Base-by-base conservation (phyloP, 2,797 vertebrate species). In the Bufotes viridis region DNA sequence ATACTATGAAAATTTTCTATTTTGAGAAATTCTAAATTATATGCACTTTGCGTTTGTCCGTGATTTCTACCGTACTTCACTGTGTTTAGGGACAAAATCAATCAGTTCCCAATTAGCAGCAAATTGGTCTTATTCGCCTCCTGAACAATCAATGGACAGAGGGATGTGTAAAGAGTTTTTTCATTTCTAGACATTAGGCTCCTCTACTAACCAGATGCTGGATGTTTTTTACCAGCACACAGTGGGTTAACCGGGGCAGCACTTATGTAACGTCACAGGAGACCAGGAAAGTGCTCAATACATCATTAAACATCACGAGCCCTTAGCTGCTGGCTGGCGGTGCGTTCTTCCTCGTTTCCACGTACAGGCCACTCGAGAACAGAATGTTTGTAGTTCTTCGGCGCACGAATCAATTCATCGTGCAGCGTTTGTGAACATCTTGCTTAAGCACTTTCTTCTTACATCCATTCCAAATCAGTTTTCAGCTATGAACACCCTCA, bases 231-330 rank as follows among this genome's bases (percentile, higher is more conserved):
- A 42, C 70, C 53, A 29, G 74, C 55, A 22, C 53, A 63, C 20
- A 63, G 81, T 18, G 57, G 65, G 78, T 88, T 81, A 88, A 53
- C 11, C 22, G 69, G n/a, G 70, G 29, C n/a, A 34, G 22, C 78
- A 42, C 67, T 88, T 88, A 85, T 88, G 78, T 88, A 88, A 88
- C 24, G 78, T 75, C 87, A 81, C 87, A 65, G 57, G 87, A 85
- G 87, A 88, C 55, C 51, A 81, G 87, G 57, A 81, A 85, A 88
- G 82, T 85, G 87, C 78, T 75, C 61, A 80, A 75, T 88, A 88
- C 87, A 88, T 88, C 87, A 88, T 85, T 88, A 81, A 88, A 85
- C 82, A 85, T 72, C 14, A 26, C 81, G 81, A 81, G 87, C 82
- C 82, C 65, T 85, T 85, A 88, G 76, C 55, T 81, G 87, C 82